Conservation (phyloP, 2,113 vertebrate genomes). For the Aegypius monachus region DNA sequence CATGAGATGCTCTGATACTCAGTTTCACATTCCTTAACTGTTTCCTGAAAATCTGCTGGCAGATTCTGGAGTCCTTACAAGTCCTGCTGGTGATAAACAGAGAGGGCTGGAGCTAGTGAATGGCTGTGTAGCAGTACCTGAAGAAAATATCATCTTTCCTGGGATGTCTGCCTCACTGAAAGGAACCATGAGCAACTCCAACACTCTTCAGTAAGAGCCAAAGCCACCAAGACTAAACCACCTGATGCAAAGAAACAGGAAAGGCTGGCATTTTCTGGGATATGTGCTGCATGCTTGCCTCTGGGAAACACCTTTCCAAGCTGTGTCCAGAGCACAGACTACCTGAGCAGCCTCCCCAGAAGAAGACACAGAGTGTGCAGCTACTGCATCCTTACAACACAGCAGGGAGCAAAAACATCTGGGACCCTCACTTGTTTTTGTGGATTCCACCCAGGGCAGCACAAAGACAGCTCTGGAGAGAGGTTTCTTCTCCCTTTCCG, state of each 20-base stretch:
- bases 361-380: neutral
- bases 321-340: neutral
- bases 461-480: constrained; percentile 47
- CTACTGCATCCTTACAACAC: neutral
- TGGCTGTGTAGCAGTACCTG: neutral
- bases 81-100: neutral
- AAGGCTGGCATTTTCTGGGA: neutral
- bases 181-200: neutral
- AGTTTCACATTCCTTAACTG: neutral
- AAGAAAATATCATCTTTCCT: neutral
- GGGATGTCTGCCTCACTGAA: neutral
- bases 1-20: neutral
- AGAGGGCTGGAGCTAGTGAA: neutral
- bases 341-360: neutral
- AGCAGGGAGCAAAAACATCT: neutral
- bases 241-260: neutral
- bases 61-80: neutral
- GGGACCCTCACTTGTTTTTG: constrained; percentile 24
- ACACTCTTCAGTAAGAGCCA: neutral
- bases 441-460: constrained; percentile 50
- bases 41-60: neutral
- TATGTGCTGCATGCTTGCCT: neutral
- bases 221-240: neutral
- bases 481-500: constrained; percentile 38
- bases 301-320: neutral